Evolutionary conservation across 2,113 vertebrate genomes (phyloP), one percentile per base, ranked within the genome.

Genomic region (Chunga burmeisteri): DNA sequence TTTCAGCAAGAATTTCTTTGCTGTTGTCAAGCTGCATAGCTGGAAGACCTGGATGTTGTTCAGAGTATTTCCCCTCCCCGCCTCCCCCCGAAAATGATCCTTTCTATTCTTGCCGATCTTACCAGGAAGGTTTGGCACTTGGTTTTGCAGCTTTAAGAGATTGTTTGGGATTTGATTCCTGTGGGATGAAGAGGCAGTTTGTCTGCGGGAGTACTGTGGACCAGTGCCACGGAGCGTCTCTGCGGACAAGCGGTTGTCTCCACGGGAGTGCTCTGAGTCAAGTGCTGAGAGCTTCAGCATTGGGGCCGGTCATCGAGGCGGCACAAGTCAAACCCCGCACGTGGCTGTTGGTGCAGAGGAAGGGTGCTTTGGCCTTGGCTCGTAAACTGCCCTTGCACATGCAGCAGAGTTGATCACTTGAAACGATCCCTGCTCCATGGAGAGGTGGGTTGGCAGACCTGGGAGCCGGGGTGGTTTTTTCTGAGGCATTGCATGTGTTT

Each of bases 181-280:
- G 63, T 68, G 29, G 44, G 50, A 46, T 73, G 58, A 90, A 71
- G 46, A 42, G 42, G 59, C 38, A 73, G 53, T 7, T 40, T 55
- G 9, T 53, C 58, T 73, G 58, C 0, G 0, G 34, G 53, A 70
- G 12, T 59, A 18, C 65, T 1, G 0, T 18, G 47, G 22, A 47
- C 38, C 55, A 56, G 15, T 49, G 74, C 70, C 38, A 46, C 0
- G 4, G 18, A 53, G 40, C 25, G 47, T 83, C 71, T 44, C 32
- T 90, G 53, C 38, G 58, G 62, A 18, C 23, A 19, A 27, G 58
- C 3, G 1, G 10, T 80, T 55, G 34, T 63, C 40, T 73, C 38
- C 23, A 8, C 34, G 44, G 3, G 0, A 1, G 2, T 84, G 13
- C 61, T 82, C 26, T 59, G 34, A 63, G 58, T 15, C 49, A 52